Evolutionary conservation across 2,888 invertebrate species (phyloP), one percentile per base, ranked within the genome.

Genomic region (Endomychus coccineus): DNA sequence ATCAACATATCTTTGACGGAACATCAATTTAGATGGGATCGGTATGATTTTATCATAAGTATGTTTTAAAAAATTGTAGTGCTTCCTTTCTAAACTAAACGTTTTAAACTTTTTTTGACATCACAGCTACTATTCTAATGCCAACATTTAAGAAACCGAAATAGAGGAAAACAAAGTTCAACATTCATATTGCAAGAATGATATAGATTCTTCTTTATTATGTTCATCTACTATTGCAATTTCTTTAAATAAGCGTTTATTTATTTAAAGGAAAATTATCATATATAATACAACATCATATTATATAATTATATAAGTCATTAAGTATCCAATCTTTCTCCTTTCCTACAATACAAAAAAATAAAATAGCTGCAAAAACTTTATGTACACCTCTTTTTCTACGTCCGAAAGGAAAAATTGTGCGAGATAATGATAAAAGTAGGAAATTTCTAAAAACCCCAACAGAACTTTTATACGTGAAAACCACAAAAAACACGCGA

Each of bases 91-190:
- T 54, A 57, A 53, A 50, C 52, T 50, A 54, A 51, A 55, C 51
- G 54, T 44, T 45, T 40, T 48, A 33, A 33, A 38, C 43, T 43
- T 45, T 33, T 43, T 51, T 50, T 49, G 54, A 56, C 59, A 58
- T 60, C 58, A 62, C 61, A 61, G 61, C 57, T 53, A 61, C 60
- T 61, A 61, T 52, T 51, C 58, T 61, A 60, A 49, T 51, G 52
- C 45, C 53, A 52, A 58, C 54, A 56, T 53, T 53, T 49, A 54
- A 44, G 51, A 48, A 56, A 56, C 47, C 27, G 31, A 55, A 52
- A 51, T 50, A 46, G 41, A 47, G 42, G 35, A 34, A 39, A 40
- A 37, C 27, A 37, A 39, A 41, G 33, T 38, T 34, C 40, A 39
- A 44, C 45, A 41, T 38, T 44, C 48, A 54, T 56, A 55, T 55